Conservation (phyloP, 2,888 invertebrate species). For the Entomobrya multifasciata region DNA sequence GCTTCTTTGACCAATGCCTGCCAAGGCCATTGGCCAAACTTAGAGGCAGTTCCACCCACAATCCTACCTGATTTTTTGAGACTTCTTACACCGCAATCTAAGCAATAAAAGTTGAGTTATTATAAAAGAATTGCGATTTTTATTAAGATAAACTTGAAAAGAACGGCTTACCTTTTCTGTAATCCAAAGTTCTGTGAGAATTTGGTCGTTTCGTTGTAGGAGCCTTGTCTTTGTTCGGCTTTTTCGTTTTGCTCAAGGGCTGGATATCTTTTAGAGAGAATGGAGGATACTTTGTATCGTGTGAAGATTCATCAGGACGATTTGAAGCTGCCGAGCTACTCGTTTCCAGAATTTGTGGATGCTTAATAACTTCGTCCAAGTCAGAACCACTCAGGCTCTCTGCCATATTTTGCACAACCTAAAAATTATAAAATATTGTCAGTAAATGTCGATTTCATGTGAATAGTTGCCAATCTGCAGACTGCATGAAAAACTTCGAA, state of each 20-base stretch:
- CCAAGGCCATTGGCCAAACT: constrained; percentile 95
- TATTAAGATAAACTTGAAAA: background rate
- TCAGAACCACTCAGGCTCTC: constrained; percentile 78
- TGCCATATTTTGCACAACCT: constrained; percentile 79
- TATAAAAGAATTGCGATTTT: background rate
- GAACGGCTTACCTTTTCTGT: constrained; percentile 80
- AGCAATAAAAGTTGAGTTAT: background rate
- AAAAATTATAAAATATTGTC: background rate
- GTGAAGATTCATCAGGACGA: constrained; percentile 71
- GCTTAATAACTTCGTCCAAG: constrained; percentile 77
- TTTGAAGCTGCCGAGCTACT: constrained; percentile 52
- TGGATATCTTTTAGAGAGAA: constrained; percentile 72
- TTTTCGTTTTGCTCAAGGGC: constrained; percentile 69
- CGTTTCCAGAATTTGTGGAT: constrained; percentile 46
- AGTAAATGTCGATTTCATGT: background rate
- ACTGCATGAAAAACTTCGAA: too few species aligned
- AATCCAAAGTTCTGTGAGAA: constrained; percentile 77
- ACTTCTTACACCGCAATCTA: constrained; percentile 94
- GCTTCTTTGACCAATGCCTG: constrained; percentile 95
- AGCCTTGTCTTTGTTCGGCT: constrained; percentile 62
- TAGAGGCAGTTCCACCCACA: constrained; percentile 91
- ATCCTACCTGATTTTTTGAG: constrained; percentile 88
- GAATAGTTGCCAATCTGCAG: too few species aligned
- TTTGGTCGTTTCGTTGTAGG: constrained; percentile 68
- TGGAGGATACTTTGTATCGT: constrained; percentile 75